Conservation (phyloP, 37 sponge, comb jelly and placozoan species). For the Eunapius fragilis region DNA sequence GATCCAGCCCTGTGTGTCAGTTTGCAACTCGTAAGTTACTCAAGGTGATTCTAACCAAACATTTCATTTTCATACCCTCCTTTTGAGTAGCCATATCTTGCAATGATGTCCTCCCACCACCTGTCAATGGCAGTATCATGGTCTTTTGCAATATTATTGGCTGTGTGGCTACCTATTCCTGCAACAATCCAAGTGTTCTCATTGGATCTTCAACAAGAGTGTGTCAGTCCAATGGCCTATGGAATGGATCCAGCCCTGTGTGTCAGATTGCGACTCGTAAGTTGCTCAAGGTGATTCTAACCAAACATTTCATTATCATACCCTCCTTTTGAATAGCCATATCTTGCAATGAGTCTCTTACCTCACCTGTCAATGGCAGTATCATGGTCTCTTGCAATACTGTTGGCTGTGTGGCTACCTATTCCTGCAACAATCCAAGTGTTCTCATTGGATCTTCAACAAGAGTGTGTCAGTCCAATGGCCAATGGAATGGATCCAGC, state of each 20-base stretch:
- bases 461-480: conserved; percentile 19
- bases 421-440: conserved; percentile 27
- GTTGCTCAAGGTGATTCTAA: too few species aligned
- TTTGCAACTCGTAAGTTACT: neutral
- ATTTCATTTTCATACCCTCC: neutral
- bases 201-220: neutral
- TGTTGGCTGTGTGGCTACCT: neutral
- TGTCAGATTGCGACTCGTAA: neutral
- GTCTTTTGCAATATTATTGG: conserved; percentile 2
- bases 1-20: neutral
- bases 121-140: conserved; percentile 34
- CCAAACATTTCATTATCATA: too few species aligned
- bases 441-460: conserved; percentile 10
- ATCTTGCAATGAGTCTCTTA: too few species aligned
- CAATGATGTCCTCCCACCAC: neutral
- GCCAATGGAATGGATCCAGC: conserved; percentile 31
- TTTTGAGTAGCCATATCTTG: neutral
- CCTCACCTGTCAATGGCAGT: too few species aligned
- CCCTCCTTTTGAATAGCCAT: too few species aligned
- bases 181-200: conserved; percentile 20
- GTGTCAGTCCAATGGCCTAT: neutral
- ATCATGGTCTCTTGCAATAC: too few species aligned
- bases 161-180: conserved; percentile 43
- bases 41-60: neutral
- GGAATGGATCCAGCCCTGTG: neutral